These are phyloP conservation scores for Anorthoa munda DNA, from an alignment of 2,888 invertebrate species.

Conservation along the genomic window DNA sequence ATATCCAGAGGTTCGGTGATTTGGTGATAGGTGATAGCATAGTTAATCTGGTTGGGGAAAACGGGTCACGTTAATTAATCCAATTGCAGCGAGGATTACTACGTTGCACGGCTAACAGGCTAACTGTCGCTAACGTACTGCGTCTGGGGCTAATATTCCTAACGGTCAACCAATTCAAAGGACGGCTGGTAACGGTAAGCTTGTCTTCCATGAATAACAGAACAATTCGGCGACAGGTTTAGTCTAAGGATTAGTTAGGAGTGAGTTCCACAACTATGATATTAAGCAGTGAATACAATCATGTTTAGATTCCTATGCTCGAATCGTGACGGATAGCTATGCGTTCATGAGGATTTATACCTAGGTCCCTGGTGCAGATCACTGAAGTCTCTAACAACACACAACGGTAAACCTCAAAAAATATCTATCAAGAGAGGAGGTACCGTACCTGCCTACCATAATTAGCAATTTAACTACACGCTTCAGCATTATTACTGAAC, in stretches of 20 bases:
- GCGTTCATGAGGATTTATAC: neutral
- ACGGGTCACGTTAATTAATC: conserved; percentile 54
- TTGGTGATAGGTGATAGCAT: conserved; percentile 27
- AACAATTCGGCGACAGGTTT: conserved; percentile 18
- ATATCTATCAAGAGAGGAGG: no score
- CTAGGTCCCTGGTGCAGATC: neutral
- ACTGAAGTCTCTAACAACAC: neutral
- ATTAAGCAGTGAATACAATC: conserved; percentile 19
- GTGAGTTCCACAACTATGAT: conserved; percentile 22
- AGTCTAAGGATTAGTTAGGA: conserved; percentile 14
- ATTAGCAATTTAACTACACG: no score
- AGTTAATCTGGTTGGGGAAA: conserved; percentile 36
- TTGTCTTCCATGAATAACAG: conserved; percentile 39
- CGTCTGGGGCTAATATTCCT: conserved; percentile 17
- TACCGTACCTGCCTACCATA: neutral
- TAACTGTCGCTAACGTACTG: conserved; percentile 39
- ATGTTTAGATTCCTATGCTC: neutral
- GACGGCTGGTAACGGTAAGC: conserved; percentile 44
- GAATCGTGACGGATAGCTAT: neutral
- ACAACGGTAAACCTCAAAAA: no score
- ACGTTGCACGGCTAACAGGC: conserved; percentile 19
- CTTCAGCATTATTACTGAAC: neutral
- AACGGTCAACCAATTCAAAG: conserved; percentile 32
- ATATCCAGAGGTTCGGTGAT: conserved; percentile 14
- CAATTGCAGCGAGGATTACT: conserved; percentile 50